Conservation (phyloP, 2,113 vertebrate genomes). For the Lepidothrix coronata region DNA sequence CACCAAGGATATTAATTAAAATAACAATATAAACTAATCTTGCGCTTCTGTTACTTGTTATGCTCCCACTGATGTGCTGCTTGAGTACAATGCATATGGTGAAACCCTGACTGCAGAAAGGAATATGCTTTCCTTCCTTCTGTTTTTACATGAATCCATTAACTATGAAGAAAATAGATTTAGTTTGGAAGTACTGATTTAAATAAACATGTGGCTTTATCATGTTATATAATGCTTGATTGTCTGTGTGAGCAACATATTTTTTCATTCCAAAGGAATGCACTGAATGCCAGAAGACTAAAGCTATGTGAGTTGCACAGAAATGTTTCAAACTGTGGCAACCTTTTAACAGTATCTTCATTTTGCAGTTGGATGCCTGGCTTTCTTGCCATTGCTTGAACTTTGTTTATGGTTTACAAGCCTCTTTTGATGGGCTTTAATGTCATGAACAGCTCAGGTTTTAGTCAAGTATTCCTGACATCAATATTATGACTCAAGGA, state of each 20-base stretch:
- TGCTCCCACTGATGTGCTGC: background rate
- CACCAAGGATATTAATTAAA: background rate
- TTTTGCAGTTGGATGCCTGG: background rate
- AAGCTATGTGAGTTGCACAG: background rate
- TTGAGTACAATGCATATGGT: background rate
- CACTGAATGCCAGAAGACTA: background rate
- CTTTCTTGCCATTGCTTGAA: background rate
- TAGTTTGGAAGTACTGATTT: background rate
- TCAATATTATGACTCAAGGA: constrained; percentile 10
- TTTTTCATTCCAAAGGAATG: constrained; percentile 11
- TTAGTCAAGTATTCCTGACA: background rate
- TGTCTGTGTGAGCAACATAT: background rate
- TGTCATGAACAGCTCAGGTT: background rate
- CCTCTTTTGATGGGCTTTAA: background rate
- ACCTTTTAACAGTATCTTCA: background rate
- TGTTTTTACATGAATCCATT: background rate
- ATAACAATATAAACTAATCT: background rate
- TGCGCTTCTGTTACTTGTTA: background rate
- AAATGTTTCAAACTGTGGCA: background rate
- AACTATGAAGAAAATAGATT: background rate
- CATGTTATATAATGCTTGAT: background rate
- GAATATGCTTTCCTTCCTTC: background rate
- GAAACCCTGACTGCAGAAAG: background rate
- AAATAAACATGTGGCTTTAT: background rate
- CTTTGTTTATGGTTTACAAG: background rate